These are phyloP conservation scores for Lepilemur ruficaudatus DNA, from an alignment of 2,797 vertebrate species.

Conservation along the genomic window DNA sequence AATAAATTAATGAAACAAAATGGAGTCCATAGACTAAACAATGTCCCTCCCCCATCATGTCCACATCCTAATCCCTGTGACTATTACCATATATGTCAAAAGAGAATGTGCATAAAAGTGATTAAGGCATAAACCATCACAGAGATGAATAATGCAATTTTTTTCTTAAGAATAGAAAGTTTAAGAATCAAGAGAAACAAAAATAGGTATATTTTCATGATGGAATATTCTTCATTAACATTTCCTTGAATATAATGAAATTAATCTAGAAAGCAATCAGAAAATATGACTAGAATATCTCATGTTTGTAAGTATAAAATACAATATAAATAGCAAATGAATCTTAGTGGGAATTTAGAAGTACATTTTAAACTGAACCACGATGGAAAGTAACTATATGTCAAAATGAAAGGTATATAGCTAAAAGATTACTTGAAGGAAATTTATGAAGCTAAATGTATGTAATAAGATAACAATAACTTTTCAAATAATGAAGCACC, in stretches of 20 bases:
- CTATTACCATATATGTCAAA: not conserved
- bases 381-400: not conserved
- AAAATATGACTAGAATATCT: not conserved
- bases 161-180: not conserved
- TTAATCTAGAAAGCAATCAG: not conserved
- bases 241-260: not conserved
- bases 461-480: not conserved
- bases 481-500: not conserved
- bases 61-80: not conserved
- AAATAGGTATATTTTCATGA: not conserved
- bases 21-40: not conserved
- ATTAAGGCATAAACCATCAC: not conserved
- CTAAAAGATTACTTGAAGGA: not conserved
- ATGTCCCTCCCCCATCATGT: not conserved
- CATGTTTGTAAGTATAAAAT: not conserved
- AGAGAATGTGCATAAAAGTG: not conserved
- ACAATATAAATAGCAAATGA: not conserved
- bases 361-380: not conserved
- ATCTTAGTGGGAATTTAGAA: not conserved
- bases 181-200: not conserved
- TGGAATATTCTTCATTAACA: not conserved
- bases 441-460: not conserved
- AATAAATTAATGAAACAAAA: not conserved
- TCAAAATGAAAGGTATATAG: not conserved
- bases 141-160: not conserved